These are phyloP conservation scores for Sylvilagus bachmani DNA, from an alignment of 2,113 vertebrate genomes.

Conservation along the genomic window DNA sequence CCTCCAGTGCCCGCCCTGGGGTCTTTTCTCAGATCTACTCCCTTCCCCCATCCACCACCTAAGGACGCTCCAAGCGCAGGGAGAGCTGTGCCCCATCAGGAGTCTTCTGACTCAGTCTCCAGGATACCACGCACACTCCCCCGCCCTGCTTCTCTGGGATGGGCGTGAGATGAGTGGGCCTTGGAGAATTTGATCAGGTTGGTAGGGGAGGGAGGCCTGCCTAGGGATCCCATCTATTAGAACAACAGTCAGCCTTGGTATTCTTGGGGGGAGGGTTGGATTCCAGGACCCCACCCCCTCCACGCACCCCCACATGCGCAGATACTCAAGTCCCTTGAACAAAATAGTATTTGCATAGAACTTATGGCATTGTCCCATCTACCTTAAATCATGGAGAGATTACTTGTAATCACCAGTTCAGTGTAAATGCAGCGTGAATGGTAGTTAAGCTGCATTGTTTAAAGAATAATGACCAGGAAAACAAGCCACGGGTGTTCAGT, in stretches of 20 bases:
- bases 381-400: background rate
- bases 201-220: background rate
- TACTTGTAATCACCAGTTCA: background rate
- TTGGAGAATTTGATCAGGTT: background rate
- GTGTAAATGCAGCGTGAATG: background rate
- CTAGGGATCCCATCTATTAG: background rate
- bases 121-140: fast-evolving
- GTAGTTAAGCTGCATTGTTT: background rate
- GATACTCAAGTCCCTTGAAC: background rate
- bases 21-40: background rate
- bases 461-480: background rate
- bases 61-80: background rate
- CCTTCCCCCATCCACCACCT: too few relatives aligned
- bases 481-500: too few relatives aligned
- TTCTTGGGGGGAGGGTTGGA: background rate
- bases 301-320: background rate
- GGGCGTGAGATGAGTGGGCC: fast-evolving
- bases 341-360: background rate
- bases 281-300: background rate
- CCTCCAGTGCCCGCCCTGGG: background rate
- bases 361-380: background rate
- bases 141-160: background rate
- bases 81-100: background rate
- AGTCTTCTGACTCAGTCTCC: background rate
- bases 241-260: background rate